phyloP scores from a whole-genome alignment of 2,797 vertebrate species.

The Psittacula echo region DNA sequence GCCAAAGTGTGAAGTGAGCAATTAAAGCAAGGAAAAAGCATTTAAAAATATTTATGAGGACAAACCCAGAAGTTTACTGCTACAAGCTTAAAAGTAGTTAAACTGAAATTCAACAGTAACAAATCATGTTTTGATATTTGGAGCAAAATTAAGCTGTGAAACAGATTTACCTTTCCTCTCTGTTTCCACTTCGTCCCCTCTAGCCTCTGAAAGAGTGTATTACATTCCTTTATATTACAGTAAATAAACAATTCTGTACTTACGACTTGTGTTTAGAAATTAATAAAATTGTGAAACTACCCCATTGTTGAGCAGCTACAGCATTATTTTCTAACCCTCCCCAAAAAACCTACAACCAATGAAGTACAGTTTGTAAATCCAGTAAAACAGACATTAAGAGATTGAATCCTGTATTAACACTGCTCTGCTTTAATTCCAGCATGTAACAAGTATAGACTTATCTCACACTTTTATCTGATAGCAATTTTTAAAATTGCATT shows the following conservation, averaged over 20 bases:
- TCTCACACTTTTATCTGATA: neutral
- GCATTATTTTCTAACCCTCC: neutral
- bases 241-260: accelerated
- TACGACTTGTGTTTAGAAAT: neutral
- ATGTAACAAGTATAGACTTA: neutral
- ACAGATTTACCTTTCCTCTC: neutral
- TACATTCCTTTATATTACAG: accelerated
- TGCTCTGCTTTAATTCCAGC: neutral
- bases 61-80: neutral
- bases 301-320: accelerated
- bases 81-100: neutral
- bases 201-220: neutral
- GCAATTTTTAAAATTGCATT: constrained; percentile 46
- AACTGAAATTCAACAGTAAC: neutral
- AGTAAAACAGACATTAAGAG: neutral
- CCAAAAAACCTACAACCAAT: neutral
- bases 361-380: neutral
- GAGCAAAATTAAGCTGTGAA: neutral
- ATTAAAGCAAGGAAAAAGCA: neutral
- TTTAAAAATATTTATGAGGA: neutral
- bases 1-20: neutral
- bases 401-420: neutral
- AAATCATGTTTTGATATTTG: accelerated
- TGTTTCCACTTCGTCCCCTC: neutral
- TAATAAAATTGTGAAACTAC: neutral